phyloP scores from a whole-genome alignment of 2,797 vertebrate species.

The Molossus alvarezi region DNA sequence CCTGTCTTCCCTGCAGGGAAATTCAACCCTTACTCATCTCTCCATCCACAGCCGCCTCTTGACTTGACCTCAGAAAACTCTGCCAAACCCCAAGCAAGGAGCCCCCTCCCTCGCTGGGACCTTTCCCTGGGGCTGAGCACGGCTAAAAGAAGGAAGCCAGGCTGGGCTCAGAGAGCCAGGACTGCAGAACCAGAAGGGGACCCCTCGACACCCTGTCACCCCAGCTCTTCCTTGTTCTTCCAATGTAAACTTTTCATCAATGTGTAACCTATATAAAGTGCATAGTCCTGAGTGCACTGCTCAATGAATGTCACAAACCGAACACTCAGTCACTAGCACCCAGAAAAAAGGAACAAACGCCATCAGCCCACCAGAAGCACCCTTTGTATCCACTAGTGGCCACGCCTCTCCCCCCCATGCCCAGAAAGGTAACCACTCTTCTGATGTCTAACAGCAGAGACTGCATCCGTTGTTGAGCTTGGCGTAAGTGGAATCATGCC shows the following conservation, averaged over 20 bases:
- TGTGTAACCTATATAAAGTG: not conserved
- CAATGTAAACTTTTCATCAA: rapidly evolving
- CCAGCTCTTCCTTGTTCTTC: not conserved
- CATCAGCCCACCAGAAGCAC: not conserved
- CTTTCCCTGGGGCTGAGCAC: not conserved
- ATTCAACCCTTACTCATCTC: not conserved
- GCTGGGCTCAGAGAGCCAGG: too few relatives aligned
- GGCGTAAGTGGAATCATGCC: rapidly evolving
- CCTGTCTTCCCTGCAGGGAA: conserved; percentile 42
- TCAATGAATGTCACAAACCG: rapidly evolving
- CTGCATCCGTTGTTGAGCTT: not conserved
- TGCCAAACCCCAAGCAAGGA: not conserved
- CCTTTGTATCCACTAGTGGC: rapidly evolving
- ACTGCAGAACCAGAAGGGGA: rapidly evolving
- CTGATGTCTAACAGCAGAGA: not conserved
- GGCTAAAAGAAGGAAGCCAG: not conserved
- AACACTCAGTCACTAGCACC: too few relatives aligned
- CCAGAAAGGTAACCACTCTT: rapidly evolving
- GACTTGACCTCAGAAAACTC: not conserved
- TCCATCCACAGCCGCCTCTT: not conserved
- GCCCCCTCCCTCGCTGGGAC: rapidly evolving
- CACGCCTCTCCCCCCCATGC: rapidly evolving
- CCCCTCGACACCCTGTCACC: rapidly evolving
- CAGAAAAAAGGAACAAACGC: not conserved
- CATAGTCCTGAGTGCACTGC: not conserved